A percentile compares a stretch with the other conserved stretches of the same genome.
Evolutionary conservation across 2,113 vertebrate genomes (phyloP).

Genomic region (Clarias batrachus): DNA sequence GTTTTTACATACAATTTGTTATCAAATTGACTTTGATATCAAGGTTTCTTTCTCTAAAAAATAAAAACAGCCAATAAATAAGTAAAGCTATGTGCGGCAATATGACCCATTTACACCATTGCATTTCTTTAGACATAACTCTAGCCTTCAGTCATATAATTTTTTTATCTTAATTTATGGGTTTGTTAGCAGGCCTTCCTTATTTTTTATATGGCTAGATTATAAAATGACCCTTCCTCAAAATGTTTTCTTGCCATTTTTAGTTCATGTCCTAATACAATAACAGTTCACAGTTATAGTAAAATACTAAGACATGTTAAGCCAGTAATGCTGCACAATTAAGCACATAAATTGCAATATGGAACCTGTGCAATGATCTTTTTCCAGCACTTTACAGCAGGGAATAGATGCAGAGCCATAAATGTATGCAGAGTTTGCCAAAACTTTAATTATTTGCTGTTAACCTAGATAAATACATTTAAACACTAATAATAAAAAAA

Average conservation of each 20-base stretch:
- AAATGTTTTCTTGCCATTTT: background rate
- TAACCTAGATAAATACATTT: too few relatives aligned
- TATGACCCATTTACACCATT: background rate
- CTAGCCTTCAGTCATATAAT: background rate
- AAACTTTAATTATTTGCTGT: too few relatives aligned
- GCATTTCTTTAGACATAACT: background rate
- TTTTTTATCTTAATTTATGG: background rate
- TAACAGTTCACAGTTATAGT: background rate
- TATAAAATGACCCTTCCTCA: background rate
- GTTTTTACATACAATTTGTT: background rate
- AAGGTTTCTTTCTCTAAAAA: background rate
- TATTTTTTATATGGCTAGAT: background rate
- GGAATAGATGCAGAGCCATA: too few relatives aligned
- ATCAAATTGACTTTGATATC: background rate
- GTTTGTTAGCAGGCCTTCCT: background rate
- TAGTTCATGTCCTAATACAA: background rate
- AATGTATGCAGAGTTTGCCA: too few relatives aligned
- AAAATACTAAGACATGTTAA: too few relatives aligned
- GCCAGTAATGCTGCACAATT: too few relatives aligned
- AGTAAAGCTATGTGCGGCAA: background rate
- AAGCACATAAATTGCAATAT: too few relatives aligned
- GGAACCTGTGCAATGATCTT: too few relatives aligned
- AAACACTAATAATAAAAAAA: too few relatives aligned
- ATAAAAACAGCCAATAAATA: background rate
- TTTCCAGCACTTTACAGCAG: too few relatives aligned